Evolutionary conservation across 2,888 invertebrate genomes (phyloP).

Genomic region (Eupithecia inturbata): DNA sequence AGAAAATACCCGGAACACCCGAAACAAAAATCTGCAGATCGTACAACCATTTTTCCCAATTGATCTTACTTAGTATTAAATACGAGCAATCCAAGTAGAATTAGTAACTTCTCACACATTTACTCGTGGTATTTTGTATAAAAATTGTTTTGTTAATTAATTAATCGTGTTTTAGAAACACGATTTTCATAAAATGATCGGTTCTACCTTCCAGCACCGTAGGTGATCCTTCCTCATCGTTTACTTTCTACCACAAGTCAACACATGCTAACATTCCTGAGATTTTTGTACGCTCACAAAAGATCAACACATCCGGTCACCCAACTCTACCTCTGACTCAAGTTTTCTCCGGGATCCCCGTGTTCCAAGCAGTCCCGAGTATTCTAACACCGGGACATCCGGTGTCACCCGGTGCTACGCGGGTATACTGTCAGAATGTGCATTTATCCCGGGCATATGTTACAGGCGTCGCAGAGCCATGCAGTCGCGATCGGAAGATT

Average conservation of each 20-base stretch:
- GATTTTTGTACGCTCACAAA: background rate
- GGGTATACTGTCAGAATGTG: constrained; percentile 30
- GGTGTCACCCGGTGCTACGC: constrained; percentile 15
- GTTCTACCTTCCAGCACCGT: background rate
- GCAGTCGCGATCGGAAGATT: constrained; percentile 36
- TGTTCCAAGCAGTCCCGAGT: constrained; percentile 37
- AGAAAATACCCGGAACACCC: too few relatives aligned
- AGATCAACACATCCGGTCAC: background rate
- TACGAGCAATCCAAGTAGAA: too few relatives aligned
- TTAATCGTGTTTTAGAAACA: too few relatives aligned
- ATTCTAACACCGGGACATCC: constrained; percentile 6
- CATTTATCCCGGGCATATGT: constrained; percentile 49
- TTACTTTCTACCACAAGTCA: background rate
- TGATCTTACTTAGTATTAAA: too few relatives aligned
- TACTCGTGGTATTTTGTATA: too few relatives aligned
- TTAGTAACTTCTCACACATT: background rate
- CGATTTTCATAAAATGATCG: background rate
- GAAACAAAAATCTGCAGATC: too few relatives aligned
- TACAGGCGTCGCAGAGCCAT: constrained; percentile 20
- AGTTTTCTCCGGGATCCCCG: constrained; percentile 29
- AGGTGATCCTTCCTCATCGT: background rate
- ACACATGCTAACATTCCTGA: background rate
- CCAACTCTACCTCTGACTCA: constrained; percentile 13
- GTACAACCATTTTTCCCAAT: too few relatives aligned
- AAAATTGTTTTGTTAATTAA: too few relatives aligned